phyloP scores from a whole-genome alignment of 2,888 invertebrate genomes.

The Sarcophaga caerulescens region DNA sequence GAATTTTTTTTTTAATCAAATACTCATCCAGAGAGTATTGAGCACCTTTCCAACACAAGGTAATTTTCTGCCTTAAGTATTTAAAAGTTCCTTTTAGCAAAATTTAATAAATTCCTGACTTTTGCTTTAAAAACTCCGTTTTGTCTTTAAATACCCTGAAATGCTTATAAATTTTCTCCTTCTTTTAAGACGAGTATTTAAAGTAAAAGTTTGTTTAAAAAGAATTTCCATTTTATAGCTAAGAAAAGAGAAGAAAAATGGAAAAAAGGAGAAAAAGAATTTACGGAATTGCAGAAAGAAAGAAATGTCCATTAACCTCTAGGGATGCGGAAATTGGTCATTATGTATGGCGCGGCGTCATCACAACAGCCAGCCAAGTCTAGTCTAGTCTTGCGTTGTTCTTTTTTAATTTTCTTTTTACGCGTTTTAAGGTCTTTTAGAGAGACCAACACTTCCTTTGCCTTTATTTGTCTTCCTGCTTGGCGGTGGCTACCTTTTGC shows the following conservation, averaged over 20 bases:
- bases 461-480: not conserved
- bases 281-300: not conserved
- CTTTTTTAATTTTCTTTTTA: not conserved
- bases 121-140: too few relatives aligned
- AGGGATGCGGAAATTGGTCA: conserved; percentile 75
- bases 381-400: conserved; percentile 7
- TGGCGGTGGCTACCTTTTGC: conserved; percentile 39
- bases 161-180: too few relatives aligned
- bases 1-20: too few relatives aligned
- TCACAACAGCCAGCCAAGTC: conserved; percentile 37
- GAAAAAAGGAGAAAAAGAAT: not conserved
- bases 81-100: too few relatives aligned
- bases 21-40: too few relatives aligned
- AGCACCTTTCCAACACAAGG: too few relatives aligned
- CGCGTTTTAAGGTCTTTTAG: conserved; percentile 51
- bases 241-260: not conserved
- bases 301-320: conserved; percentile 68
- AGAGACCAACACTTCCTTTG: not conserved
- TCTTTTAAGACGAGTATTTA: not conserved
- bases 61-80: too few relatives aligned
- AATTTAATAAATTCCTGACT: too few relatives aligned
- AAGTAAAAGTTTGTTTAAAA: conserved; percentile 17
- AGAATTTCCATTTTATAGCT: conserved; percentile 26
- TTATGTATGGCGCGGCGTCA: conserved; percentile 71
- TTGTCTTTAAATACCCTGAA: too few relatives aligned